Conservation (phyloP, 2,888 invertebrate species). For the Melieria omissa region DNA sequence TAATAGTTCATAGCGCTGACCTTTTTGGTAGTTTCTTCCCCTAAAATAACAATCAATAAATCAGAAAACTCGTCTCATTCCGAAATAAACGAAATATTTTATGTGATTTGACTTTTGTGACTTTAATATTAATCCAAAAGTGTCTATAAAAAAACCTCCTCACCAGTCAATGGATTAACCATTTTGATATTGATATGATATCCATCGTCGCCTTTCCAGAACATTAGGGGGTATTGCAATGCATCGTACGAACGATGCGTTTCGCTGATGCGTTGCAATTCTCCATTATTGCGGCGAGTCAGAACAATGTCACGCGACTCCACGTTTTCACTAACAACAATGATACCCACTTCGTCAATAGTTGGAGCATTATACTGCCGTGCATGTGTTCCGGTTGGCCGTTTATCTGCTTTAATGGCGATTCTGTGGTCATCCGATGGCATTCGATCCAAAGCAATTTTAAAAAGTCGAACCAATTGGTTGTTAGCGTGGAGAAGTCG, state of each 20-base stretch:
- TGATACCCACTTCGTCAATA: conserved; percentile 58
- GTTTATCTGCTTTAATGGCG: conserved; percentile 58
- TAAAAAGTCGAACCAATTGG: conserved; percentile 54
- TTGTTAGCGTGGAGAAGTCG: conserved; percentile 49
- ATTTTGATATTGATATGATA: conserved; percentile 34
- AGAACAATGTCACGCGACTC: conserved; percentile 57
- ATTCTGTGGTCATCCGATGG: conserved; percentile 56
- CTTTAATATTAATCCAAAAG: no score
- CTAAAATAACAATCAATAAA: conserved; percentile 6
- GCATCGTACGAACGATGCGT: conserved; percentile 46
- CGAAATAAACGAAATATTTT: no score
- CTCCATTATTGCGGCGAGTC: conserved; percentile 42
- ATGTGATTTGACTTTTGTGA: no score
- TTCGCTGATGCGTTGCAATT: conserved; percentile 48
- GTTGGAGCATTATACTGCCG: conserved; percentile 59
- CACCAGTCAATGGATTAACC: conserved; percentile 19
- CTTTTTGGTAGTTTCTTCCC: conserved; percentile 14
- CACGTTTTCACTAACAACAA: conserved; percentile 57
- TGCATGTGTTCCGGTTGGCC: conserved; percentile 53
- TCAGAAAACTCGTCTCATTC: no score
- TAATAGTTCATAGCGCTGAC: conserved; percentile 21
- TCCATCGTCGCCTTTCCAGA: conserved; percentile 41
- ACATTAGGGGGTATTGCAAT: conserved; percentile 54
- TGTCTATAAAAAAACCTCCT: not conserved
- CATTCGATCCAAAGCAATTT: conserved; percentile 53